A percentile compares a stretch with the other conserved stretches of the same genome.
These are phyloP conservation scores for Chouioia cunea DNA, from an alignment of 2,888 invertebrate genomes.

Conservation along the genomic window DNA sequence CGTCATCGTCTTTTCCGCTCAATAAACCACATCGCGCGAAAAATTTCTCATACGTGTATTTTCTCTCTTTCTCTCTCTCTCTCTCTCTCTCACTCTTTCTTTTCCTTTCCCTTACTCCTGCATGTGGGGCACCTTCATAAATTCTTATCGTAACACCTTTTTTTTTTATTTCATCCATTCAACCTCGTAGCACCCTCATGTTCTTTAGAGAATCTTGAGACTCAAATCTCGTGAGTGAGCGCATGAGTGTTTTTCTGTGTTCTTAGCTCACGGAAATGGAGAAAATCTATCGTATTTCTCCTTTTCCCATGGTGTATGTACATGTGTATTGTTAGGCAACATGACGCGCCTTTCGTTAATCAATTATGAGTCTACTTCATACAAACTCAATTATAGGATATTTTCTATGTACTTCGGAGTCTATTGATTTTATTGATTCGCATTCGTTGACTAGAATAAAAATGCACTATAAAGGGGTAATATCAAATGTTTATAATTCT, in stretches of 20 bases:
- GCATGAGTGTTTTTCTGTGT: slow-evolving; percentile 46
- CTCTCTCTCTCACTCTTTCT: slow-evolving; percentile 11
- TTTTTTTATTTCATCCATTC: slow-evolving; percentile 31
- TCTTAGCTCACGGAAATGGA: slow-evolving; percentile 1
- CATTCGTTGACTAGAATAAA: no score
- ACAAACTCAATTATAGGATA: no score
- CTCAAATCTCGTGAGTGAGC: slow-evolving; percentile 63
- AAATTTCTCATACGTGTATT: slow-evolving; percentile 29
- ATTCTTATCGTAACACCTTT: slow-evolving; percentile 42
- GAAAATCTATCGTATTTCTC: neutral
- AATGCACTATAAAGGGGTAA: no score
- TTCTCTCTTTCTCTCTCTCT: slow-evolving; percentile 26
- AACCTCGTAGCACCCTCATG: slow-evolving; percentile 37
- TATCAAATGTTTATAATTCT: no score
- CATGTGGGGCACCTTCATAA: slow-evolving; percentile 27
- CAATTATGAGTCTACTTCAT: no score
- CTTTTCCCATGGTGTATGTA: no score
- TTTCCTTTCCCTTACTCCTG: slow-evolving; percentile 1
- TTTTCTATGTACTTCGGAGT: no score
- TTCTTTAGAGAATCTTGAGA: slow-evolving; percentile 61
- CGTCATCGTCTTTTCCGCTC: slow-evolving; percentile 42
- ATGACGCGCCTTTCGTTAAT: no score
- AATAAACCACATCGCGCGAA: slow-evolving; percentile 37
- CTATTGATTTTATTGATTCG: no score
- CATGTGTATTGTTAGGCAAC: no score